Base-by-base conservation (phyloP, 2,113 vertebrate genomes). In the Phylloscopus whistleri region DNA sequence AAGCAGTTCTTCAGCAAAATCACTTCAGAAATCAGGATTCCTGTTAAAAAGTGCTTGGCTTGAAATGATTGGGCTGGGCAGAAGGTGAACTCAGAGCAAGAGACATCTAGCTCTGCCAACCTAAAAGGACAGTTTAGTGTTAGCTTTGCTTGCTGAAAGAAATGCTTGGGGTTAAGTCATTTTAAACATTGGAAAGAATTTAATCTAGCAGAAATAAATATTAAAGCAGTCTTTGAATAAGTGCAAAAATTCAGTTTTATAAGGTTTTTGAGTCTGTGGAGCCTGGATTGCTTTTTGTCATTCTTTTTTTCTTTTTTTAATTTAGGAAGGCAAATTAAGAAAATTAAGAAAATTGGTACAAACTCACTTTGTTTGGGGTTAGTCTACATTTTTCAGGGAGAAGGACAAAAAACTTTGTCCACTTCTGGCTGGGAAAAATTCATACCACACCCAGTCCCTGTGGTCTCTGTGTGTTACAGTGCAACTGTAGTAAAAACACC, bases 1-100 rank as follows among this genome's bases (percentile, higher is more conserved):
- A 90, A 90, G 62, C 44, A 64, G 37, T 90, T 84, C 64, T 86
- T 88, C 72, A 86, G 67, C 43, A 85, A 88, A 93, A 93, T 62
- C 51, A n/a, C 60, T 81, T 63, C 26, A 43, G n/a, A 80, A 87
- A 79, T 66, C 66, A 64, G 41, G 41, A 46, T 90, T 87, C 30
- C 26, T 1, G 0, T 89, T 66, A 55, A 58, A 80, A 91, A 88
- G 13, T 26, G 2, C 33, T 60, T 90, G 64, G 22, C 33, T 92
- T 84, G 52, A 86, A 94, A 51, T 33, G 9, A 52, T 20, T 83
- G 55, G 18, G 5, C 43, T 90, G 56, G 33, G 33, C 35, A 77
- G 39, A 85, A 78, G 30, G n/a, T 80, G 21, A 88, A 78, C 22
- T 53, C 43, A 73, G 51, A 91, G 81, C 49, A 93, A 59, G 26